Evolutionary conservation across 2,888 invertebrate genomes (phyloP).

Genomic region (Drosophila subsilvestris): DNA sequence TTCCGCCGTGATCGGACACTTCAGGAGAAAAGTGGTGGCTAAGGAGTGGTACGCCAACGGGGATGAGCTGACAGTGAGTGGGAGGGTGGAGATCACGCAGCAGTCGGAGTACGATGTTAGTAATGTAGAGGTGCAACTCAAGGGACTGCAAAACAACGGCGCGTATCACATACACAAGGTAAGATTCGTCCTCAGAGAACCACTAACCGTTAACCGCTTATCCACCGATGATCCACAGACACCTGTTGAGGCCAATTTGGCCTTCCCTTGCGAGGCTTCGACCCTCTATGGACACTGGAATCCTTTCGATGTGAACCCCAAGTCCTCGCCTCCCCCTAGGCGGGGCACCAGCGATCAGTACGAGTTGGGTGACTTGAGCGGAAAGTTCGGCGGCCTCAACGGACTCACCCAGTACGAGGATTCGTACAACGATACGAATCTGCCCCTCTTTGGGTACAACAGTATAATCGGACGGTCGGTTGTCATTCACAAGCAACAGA

Average conservation of each 20-base stretch:
- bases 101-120: constrained; percentile 94
- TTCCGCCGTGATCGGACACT: constrained; percentile 91
- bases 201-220: too few relatives aligned
- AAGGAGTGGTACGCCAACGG: constrained; percentile 96
- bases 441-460: constrained; percentile 92
- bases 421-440: constrained; percentile 90
- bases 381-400: constrained; percentile 92
- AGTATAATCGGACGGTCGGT: constrained; percentile 94
- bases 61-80: constrained; percentile 87
- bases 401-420: constrained; percentile 86
- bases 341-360: constrained; percentile 93
- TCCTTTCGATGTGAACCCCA: constrained; percentile 89
- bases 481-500: constrained; percentile 90
- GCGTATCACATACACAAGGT: constrained; percentile 94
- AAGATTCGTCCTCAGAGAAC: constrained; percentile 63
- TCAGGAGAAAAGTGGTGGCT: constrained; percentile 92
- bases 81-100: constrained; percentile 92
- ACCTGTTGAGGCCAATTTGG: constrained; percentile 91
- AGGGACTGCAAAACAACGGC: constrained; percentile 88
- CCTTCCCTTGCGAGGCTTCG: constrained; percentile 94
- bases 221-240: constrained; percentile 87
- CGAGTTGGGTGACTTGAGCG: constrained; percentile 93
- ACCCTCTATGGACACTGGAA: constrained; percentile 94
- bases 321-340: constrained; percentile 86
- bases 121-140: constrained; percentile 90